Conservation (phyloP, 2,113 vertebrate genomes). For the Toxostoma redivivum region DNA sequence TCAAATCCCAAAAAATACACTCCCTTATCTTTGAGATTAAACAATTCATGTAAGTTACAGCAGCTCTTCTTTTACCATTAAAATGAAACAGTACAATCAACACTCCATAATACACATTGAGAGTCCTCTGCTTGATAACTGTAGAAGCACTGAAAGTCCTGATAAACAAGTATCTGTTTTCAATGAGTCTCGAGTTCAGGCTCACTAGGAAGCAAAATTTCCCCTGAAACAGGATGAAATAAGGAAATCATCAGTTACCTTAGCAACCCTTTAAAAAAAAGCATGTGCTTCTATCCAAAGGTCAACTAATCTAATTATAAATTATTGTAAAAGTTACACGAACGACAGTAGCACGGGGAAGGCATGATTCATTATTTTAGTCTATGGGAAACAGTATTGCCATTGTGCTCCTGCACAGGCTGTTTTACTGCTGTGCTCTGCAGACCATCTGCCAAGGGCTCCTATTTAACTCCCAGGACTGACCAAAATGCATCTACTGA, state of each 20-base stretch:
- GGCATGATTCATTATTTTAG: constrained; percentile 21
- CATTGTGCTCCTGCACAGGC: neutral
- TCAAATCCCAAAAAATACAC: neutral
- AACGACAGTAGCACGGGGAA: constrained; percentile 40
- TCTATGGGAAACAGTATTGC: constrained; percentile 40
- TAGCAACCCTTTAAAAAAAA: neutral
- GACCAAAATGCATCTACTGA: neutral
- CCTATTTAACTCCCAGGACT: neutral
- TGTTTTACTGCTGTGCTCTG: neutral
- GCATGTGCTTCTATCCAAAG: neutral
- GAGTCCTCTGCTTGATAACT: neutral
- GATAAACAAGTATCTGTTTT: constrained; percentile 35
- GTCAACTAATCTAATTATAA: constrained; percentile 44
- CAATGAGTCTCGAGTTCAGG: constrained; percentile 14
- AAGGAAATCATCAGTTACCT: constrained; percentile 55
- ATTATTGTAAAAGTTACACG: constrained; percentile 37
- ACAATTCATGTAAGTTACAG: neutral
- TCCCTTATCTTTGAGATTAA: neutral
- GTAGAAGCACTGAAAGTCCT: constrained; percentile 10
- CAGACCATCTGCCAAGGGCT: neutral
- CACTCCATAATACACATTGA: neutral
- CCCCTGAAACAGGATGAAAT: constrained; percentile 69
- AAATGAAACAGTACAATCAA: neutral
- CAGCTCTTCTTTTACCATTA: neutral
- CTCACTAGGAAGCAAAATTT: constrained; percentile 69